phyloP scores from a whole-genome alignment of 2,113 vertebrate genomes.

The Xenus cinereus region DNA sequence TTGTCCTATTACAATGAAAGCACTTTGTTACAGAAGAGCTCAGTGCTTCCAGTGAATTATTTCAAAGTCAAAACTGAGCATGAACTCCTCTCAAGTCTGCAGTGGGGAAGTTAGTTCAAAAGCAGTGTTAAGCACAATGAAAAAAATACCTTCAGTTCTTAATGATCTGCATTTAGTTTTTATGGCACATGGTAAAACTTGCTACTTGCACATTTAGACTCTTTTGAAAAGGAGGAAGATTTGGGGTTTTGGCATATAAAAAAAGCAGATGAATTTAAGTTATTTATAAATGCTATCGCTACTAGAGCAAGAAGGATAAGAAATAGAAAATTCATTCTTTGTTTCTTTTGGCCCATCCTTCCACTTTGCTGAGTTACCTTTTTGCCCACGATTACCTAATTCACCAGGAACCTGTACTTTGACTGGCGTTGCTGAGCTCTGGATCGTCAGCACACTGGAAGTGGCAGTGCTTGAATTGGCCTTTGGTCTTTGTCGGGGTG shows the following conservation, averaged over 20 bases:
- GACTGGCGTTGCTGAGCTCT: constrained; percentile 87
- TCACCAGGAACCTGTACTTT: constrained; percentile 84
- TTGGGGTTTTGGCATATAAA: accelerated
- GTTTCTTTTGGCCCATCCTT: background rate
- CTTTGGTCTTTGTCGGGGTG: constrained; percentile 94
- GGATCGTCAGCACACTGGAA: constrained; percentile 81
- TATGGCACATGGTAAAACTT: background rate
- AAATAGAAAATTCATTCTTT: background rate
- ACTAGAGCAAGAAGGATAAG: background rate
- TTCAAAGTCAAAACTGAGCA: background rate
- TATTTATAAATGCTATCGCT: background rate
- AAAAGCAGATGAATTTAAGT: background rate
- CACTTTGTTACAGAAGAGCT: background rate
- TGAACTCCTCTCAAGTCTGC: background rate
- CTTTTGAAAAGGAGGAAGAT: background rate
- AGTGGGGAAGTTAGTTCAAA: background rate
- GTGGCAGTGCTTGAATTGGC: constrained; percentile 76
- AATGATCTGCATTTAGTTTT: background rate
- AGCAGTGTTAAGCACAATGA: background rate
- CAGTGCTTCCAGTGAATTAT: background rate
- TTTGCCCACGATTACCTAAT: constrained; percentile 80
- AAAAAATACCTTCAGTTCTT: background rate
- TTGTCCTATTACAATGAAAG: background rate
- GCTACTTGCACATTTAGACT: background rate
- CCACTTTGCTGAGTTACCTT: constrained; percentile 73